Evolutionary conservation across 2,888 invertebrate species (phyloP).

Genomic region (Dendrolimus pini): DNA sequence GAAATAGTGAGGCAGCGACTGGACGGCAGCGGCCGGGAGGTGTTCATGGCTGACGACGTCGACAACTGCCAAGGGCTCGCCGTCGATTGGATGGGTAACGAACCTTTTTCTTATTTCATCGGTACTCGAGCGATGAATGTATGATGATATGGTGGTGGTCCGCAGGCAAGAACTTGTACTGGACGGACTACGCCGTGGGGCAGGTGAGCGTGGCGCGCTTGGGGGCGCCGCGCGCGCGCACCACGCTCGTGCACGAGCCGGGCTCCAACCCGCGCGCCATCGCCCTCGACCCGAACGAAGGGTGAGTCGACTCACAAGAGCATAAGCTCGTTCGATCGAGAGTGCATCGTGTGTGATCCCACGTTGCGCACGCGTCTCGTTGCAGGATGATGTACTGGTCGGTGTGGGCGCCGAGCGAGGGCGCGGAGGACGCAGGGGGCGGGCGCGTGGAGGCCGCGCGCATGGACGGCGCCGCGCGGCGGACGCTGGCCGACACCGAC

Average conservation of each 20-base stretch:
- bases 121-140: not conserved
- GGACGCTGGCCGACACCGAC: conserved; percentile 65
- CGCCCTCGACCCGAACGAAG: conserved; percentile 79
- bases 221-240: conserved; percentile 66
- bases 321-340: not conserved
- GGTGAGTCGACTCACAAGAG: conserved; percentile 43
- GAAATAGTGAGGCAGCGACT: conserved; percentile 80
- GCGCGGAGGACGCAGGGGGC: conserved; percentile 28
- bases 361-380: not conserved
- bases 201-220: conserved; percentile 82
- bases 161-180: conserved; percentile 82
- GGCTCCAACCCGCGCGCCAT: conserved; percentile 80
- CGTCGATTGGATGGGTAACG: conserved; percentile 86
- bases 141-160: not conserved
- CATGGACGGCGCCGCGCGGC: conserved; percentile 84
- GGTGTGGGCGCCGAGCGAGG: conserved; percentile 80
- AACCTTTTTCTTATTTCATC: not conserved
- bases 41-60: conserved; percentile 75
- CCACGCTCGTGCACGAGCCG: conserved; percentile 77
- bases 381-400: conserved; percentile 84
- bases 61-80: conserved; percentile 85
- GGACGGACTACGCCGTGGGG: conserved; percentile 85
- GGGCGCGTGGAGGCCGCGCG: conserved; percentile 82
- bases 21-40: conserved; percentile 75
- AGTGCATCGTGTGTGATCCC: not conserved